Conservation (phyloP, 2,113 vertebrate genomes). For the Neotoma lepida region DNA sequence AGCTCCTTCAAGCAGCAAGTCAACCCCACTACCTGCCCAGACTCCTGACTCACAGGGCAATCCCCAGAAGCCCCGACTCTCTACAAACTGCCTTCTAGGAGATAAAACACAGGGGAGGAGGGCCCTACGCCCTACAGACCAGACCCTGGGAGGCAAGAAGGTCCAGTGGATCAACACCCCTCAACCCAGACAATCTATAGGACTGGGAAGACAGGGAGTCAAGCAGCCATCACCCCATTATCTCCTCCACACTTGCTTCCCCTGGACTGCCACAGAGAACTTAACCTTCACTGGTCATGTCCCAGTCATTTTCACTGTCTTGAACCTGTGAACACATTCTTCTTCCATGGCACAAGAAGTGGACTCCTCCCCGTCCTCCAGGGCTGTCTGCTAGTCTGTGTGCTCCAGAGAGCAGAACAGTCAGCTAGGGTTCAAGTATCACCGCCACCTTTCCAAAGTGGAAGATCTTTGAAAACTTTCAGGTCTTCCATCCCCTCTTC, state of each 20-base stretch:
- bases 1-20: background rate
- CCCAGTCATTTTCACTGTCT: background rate
- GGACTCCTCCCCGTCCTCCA: background rate
- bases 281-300: constrained; percentile 63
- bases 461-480: background rate
- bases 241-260: background rate
- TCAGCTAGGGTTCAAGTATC: background rate
- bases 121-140: background rate
- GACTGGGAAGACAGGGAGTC: background rate
- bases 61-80: background rate
- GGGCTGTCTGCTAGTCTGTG: background rate
- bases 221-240: background rate
- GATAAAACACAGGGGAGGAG: no score
- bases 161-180: background rate
- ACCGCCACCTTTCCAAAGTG: background rate
- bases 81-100: constrained; percentile 5
- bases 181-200: background rate
- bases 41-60: background rate
- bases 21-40: background rate
- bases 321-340: background rate
- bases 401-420: background rate
- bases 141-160: background rate
- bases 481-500: background rate
- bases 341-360: no score
- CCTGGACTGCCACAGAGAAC: background rate